These are phyloP conservation scores for Arrhopalites spinosus DNA, from an alignment of 2,888 invertebrate species.

Conservation along the genomic window DNA sequence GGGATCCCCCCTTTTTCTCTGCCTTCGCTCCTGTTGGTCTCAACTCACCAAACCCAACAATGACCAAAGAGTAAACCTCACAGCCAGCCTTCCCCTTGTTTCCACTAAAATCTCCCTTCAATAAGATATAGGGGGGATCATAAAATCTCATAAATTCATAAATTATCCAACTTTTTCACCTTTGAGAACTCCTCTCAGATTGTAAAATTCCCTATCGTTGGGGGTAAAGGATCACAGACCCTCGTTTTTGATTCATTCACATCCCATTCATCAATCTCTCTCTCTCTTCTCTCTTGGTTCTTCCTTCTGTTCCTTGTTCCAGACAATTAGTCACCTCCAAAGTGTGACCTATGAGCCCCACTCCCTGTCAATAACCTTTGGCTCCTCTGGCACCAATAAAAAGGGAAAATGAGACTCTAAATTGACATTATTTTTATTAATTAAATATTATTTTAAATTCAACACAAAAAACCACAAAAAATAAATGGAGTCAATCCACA, in stretches of 20 bases:
- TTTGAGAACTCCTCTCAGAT: too few relatives aligned
- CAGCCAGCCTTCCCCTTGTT: not conserved
- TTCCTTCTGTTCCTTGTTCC: not conserved
- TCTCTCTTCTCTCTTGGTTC: too few relatives aligned
- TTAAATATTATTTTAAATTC: too few relatives aligned
- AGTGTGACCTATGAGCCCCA: not conserved
- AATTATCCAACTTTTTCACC: slow-evolving; percentile 9
- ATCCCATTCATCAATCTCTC: not conserved
- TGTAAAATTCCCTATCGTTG: too few relatives aligned
- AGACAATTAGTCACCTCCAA: not conserved
- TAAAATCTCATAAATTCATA: slow-evolving; percentile 29
- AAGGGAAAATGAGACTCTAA: not conserved
- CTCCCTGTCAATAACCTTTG: slow-evolving; percentile 3
- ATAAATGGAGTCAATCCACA: too few relatives aligned
- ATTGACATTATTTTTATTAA: too few relatives aligned
- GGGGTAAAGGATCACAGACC: too few relatives aligned
- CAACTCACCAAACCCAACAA: slow-evolving; percentile 6
- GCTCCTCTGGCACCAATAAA: not conserved
- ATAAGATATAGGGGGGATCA: not conserved
- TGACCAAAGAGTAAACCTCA: not conserved
- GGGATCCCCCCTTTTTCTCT: not conserved
- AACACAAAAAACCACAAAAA: too few relatives aligned
- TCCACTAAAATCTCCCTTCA: not conserved
- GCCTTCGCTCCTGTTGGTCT: slow-evolving; percentile 33
- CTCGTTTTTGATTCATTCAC: not conserved